A percentile compares a stretch with the other conserved stretches of the same genome.
Evolutionary conservation across 2,888 invertebrate genomes (phyloP).

Genomic region (Caenorhabditis virilis): DNA sequence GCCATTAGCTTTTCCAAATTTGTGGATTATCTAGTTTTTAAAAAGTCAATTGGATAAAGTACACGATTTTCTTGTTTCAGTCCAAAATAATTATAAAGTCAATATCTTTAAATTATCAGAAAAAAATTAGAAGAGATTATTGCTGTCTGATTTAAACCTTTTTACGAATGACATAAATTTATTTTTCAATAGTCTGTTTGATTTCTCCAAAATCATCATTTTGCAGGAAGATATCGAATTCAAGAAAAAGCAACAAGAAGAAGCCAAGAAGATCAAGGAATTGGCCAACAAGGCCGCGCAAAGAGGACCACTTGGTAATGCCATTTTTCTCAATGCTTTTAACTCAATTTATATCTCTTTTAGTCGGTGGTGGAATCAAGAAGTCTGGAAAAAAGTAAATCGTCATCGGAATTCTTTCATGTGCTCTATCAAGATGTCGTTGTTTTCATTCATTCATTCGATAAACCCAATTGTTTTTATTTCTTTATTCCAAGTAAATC

Average conservation of each 20-base stretch:
- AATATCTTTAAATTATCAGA: background rate
- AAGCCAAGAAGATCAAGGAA: constrained; percentile 65
- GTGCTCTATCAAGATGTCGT: too few relatives aligned
- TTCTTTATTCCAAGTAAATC: constrained; percentile 1
- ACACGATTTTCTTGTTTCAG: too few relatives aligned
- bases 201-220: too few relatives aligned
- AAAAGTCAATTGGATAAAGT: too few relatives aligned
- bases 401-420: too few relatives aligned
- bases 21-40: too few relatives aligned
- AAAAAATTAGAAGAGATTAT: background rate
- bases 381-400: constrained; percentile 61
- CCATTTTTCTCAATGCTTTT: constrained; percentile 5
- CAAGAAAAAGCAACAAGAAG: constrained; percentile 67
- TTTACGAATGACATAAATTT: background rate
- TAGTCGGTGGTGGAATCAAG: constrained; percentile 65
- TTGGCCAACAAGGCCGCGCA: constrained; percentile 59
- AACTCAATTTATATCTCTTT: constrained; percentile 21
- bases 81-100: too few relatives aligned
- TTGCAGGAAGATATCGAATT: constrained; percentile 67
- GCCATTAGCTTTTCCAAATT: too few relatives aligned
- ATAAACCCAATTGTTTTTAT: constrained; percentile 1
- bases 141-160: too few relatives aligned
- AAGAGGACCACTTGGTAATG: constrained; percentile 64
- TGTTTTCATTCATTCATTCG: background rate
- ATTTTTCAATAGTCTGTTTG: too few relatives aligned